Conservation (phyloP, 1,140 invertebrate species). For the Laupala kohalensis region DNA sequence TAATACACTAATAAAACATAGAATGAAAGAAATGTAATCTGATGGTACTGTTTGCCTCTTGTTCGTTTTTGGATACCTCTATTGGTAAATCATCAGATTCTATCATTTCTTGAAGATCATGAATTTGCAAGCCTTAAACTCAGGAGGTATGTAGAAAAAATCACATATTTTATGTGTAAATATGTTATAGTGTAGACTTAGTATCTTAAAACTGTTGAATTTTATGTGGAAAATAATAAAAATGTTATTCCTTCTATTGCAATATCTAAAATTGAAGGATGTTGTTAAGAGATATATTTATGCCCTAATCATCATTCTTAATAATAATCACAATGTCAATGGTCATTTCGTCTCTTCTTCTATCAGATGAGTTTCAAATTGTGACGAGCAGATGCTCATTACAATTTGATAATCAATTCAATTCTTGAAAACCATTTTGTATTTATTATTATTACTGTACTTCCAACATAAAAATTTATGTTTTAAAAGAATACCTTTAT, state of each 20-base stretch:
- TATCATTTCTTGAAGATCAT: not conserved
- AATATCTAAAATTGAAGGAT: not conserved
- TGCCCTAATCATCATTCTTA: not conserved
- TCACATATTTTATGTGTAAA: not conserved
- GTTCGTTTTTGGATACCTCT: not conserved
- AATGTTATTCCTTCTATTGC: not conserved
- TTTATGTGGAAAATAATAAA: not conserved
- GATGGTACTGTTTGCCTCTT: not conserved
- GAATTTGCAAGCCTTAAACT: not conserved
- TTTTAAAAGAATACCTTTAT: too few relatives aligned
- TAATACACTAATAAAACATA: not conserved
- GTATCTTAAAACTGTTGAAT: not conserved
- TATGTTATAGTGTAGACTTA: not conserved
- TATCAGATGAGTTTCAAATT: not conserved
- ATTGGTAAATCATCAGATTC: not conserved
- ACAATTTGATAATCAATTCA: too few relatives aligned
- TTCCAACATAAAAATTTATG: too few relatives aligned
- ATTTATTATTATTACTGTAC: too few relatives aligned
- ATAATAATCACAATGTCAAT: not conserved
- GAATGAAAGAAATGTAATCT: not conserved
- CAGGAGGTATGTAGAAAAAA: not conserved
- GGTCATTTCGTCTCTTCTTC: not conserved
- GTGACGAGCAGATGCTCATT: too few relatives aligned
- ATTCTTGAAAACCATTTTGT: too few relatives aligned
- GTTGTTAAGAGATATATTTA: not conserved